These are phyloP conservation scores for Albula glossodonta DNA, from an alignment of 2,113 vertebrate species.

Conservation along the genomic window DNA sequence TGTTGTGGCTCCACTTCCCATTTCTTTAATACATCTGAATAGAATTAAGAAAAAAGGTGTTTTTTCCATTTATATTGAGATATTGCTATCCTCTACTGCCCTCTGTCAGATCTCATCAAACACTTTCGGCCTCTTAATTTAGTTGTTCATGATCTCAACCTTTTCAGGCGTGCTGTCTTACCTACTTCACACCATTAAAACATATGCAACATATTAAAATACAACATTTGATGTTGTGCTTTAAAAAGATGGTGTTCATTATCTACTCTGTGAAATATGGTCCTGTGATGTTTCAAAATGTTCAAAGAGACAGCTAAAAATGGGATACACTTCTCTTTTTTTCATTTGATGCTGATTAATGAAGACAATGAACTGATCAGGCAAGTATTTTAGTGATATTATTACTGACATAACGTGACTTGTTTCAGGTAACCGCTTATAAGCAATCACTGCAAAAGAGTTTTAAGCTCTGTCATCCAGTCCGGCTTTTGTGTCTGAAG, in stretches of 20 bases:
- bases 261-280: not conserved
- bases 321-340: not conserved
- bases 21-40: slow-evolving; percentile 7
- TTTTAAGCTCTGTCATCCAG: no score
- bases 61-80: not conserved
- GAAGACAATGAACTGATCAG: not conserved
- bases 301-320: not conserved
- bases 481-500: not conserved
- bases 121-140: not conserved
- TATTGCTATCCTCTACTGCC: not conserved
- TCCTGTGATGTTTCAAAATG: not conserved
- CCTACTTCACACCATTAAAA: not conserved
- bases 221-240: no score
- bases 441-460: not conserved
- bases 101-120: not conserved
- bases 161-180: not conserved
- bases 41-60: not conserved
- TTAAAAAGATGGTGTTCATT: not conserved
- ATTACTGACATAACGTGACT: not conserved
- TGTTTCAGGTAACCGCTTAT: not conserved
- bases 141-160: not conserved
- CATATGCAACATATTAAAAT: not conserved
- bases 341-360: not conserved
- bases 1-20: not conserved
- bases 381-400: not conserved